phyloP scores from a whole-genome alignment of 2,113 vertebrate genomes.

The Eurypyga helias region DNA sequence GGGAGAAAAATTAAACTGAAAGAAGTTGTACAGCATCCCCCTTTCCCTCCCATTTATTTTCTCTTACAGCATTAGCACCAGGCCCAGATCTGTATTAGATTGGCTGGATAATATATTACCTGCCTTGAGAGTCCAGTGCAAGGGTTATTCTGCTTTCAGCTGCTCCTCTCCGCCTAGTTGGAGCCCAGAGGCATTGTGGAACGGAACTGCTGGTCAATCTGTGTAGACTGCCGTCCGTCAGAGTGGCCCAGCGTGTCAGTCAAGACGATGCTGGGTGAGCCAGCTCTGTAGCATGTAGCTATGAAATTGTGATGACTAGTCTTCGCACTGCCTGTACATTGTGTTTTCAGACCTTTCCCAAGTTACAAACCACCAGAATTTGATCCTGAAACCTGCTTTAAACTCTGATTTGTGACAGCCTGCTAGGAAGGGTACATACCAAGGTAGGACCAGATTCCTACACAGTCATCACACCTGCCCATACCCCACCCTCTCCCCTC shows the following conservation, averaged over 20 bases:
- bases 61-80: neutral
- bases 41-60: constrained; percentile 20
- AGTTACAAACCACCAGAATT: neutral
- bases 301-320: neutral
- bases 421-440: neutral
- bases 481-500: rapidly evolving
- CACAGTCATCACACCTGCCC: neutral
- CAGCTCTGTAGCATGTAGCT: neutral
- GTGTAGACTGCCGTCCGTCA: neutral
- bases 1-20: neutral
- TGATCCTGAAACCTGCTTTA: neutral
- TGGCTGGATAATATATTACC: neutral
- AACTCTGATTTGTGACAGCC: neutral
- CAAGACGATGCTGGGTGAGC: neutral
- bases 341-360: neutral
- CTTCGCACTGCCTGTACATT: neutral
- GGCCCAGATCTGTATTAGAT: neutral
- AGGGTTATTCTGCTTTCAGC: neutral
- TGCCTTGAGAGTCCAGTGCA: neutral
- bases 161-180: neutral
- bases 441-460: neutral
- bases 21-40: neutral
- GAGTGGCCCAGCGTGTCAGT: neutral
- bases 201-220: neutral
- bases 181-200: neutral